phyloP scores from a whole-genome alignment of 1,140 invertebrate genomes.

The Bombus pyrosoma region DNA sequence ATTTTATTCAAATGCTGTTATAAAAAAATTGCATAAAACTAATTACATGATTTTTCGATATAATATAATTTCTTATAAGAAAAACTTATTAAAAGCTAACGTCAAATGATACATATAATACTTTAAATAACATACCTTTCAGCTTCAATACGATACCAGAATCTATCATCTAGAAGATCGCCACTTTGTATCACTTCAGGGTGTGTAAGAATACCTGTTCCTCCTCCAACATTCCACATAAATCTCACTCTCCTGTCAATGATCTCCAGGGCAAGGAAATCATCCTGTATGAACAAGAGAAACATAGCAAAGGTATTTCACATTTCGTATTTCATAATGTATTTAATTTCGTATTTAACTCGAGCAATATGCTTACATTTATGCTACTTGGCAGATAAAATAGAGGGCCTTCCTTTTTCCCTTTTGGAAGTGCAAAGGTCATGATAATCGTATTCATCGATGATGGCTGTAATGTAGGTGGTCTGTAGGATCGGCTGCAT shows the following conservation, averaged over 20 bases:
- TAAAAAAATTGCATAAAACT: not conserved
- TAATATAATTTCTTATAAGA: not conserved
- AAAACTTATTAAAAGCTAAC: not conserved
- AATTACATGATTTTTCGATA: not conserved
- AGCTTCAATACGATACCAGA: conserved; percentile 89
- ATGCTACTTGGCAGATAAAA: conserved; percentile 86
- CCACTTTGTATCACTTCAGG: conserved; percentile 84
- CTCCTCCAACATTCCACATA: conserved; percentile 90
- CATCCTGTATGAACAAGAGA: conserved; percentile 76
- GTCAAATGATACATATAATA: not conserved
- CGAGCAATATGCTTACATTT: conserved; percentile 76
- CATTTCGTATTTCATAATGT: not conserved
- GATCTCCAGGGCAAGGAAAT: conserved; percentile 92
- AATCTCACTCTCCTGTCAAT: conserved; percentile 89
- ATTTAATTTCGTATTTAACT: not conserved
- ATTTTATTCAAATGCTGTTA: no score
- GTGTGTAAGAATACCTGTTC: conserved; percentile 86
- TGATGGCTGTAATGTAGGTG: conserved; percentile 85
- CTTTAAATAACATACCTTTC: conserved; percentile 81
- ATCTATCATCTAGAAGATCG: conserved; percentile 84
- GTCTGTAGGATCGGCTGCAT: conserved; percentile 89
- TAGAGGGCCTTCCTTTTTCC: conserved; percentile 85
- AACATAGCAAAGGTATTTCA: not conserved
- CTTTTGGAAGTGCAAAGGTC: conserved; percentile 85
- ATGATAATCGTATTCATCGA: conserved; percentile 88